phyloP scores from a whole-genome alignment of 2,113 vertebrate species.

The Gavia stellata region DNA sequence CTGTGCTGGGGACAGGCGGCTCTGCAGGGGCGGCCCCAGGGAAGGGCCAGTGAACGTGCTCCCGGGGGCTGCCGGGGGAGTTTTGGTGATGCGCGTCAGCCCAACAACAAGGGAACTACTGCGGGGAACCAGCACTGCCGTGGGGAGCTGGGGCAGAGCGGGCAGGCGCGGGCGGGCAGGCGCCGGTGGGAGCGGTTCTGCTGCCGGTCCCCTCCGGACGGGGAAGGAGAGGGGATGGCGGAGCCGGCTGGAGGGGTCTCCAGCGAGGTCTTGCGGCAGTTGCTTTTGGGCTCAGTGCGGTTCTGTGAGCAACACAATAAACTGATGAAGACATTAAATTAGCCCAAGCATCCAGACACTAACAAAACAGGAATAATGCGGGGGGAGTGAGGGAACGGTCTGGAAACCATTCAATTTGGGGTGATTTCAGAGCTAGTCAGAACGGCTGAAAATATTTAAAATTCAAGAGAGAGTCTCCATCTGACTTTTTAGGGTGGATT shows the following conservation, averaged over 20 bases:
- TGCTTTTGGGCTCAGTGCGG: fast-evolving
- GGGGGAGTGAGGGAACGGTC: background rate
- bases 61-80: background rate
- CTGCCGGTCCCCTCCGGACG: background rate
- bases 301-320: background rate
- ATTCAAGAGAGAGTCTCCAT: constrained; percentile 16
- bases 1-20: fast-evolving
- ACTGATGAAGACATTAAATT: background rate
- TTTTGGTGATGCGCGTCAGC: fast-evolving
- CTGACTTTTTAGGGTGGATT: constrained; percentile 32
- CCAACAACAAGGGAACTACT: fast-evolving
- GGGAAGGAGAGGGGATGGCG: background rate
- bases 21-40: background rate
- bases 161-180: background rate
- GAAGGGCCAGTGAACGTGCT: background rate
- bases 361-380: fast-evolving
- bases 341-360: background rate
- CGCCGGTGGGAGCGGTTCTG: fast-evolving
- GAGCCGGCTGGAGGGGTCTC: too few species aligned
- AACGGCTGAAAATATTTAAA: background rate
- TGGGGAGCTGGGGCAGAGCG: background rate
- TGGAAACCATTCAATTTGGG: background rate
- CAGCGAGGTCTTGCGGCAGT: fast-evolving
- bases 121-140: fast-evolving
- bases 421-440: background rate